Base-by-base conservation (phyloP, 2,888 invertebrate genomes). In the Sesia bembeciformis region DNA sequence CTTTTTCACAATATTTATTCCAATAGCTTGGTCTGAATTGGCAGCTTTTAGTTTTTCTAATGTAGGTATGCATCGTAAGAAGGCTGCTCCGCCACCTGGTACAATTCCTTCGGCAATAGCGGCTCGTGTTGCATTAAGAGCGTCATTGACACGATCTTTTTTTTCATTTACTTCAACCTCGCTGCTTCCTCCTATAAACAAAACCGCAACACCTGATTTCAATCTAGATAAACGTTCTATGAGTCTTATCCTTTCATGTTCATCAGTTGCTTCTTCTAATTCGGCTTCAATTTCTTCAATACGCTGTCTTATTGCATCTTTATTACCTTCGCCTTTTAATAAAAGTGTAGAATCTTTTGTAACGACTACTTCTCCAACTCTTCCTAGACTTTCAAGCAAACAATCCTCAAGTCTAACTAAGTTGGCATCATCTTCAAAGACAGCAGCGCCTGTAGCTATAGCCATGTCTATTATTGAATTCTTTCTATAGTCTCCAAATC, bases 41-140 rank as follows among this genome's bases (percentile, higher is more conserved):
- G 78, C 74, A 2, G 92, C 82, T 58, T 91, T 91, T 3, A 97
- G 67, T 3, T 69, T 72, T 4, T 94, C 92, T 40, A 98, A 84
- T 43, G 90, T 84, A 50, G 94, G 91, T 56, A 96, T 92, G 78
- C 96, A 96, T 60, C 97, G 91, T 40, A 98, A 82, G 8, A 98
- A 91, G 51, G 98, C 98, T 63, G 94, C 93, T 56, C 97, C 97
- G 79, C 98, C 98, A 58, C 98, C 98, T 56, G 98, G 96, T 60
- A 98, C 98, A 72, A 98, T 97, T 52, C 98, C 98, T 89, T 98
- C 98, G 77, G 97, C 96, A 58, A 98, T 94, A 42, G 98, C 98
- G 53, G 98, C 98, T 52, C 97, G 91, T 0, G 98, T 98, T 40
- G 98, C 98, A 78, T 97, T 97, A 4, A 98, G 90, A 3, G 98